Evolutionary conservation across 2,888 invertebrate genomes (phyloP), one percentile per base, ranked within the genome.

Genomic region (Lampropteryx suffumata): DNA sequence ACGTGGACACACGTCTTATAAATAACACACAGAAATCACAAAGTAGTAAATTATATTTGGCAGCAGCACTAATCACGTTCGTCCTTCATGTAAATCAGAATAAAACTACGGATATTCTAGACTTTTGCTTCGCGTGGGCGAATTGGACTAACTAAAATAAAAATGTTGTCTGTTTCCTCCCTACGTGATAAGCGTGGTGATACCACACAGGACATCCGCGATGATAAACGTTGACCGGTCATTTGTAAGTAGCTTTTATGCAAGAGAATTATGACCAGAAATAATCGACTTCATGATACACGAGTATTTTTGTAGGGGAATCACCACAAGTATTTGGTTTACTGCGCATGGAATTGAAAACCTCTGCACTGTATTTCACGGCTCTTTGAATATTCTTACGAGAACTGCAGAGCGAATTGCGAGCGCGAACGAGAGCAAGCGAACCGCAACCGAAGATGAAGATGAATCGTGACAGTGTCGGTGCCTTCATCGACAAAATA

Each of bases 121-220:
- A 80, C 76, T 71, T 62, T 57, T 17, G 48, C 21, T 40, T 42
- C n/a, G 67, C 60, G 83, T 83, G 68, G 82, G 85, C 65, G 66
- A 64, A 60, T 68, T 66, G 69, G 73, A 72, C 74, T 76, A 75
- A 77, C 70, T 79, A 69, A 80, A 83, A 84, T 83, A 87, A 82
- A 80, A 85, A 82, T 76, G 79, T 65, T 62, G 82, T 65, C 86
- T 85, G 89, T 77, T 88, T 89, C 89, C 89, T 84, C 73, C 76
- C 56, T 24, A 9, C n/a, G 33, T 62, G 88, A 88, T 88, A 88
- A 82, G 57, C 45, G 55, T 21, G 37, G 59, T 68, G 83, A 80
- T 75, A 73, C 45, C 60, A 50, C 55, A 62, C 88, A 86, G 89
- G 89, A 90, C 69, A 77, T 90, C 89, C 89, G 84, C 65, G 66